phyloP scores from a whole-genome alignment of 2,113 vertebrate species.

The Notothenia rossii region DNA sequence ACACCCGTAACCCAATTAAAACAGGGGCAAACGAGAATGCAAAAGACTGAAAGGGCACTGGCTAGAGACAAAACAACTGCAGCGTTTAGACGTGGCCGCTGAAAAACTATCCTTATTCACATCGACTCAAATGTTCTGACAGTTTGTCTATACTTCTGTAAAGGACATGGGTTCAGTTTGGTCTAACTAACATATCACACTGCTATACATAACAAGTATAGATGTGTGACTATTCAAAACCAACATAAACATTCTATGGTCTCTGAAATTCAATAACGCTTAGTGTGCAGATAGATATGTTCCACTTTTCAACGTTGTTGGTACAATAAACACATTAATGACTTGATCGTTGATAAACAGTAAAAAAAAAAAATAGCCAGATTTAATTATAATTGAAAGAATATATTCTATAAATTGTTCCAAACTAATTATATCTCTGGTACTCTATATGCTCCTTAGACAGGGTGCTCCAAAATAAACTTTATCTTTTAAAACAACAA shows the following conservation, averaged over 20 bases:
- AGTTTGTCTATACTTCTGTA: neutral
- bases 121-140: neutral
- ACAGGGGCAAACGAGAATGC: slow-evolving; percentile 37
- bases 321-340: slow-evolving; percentile 13
- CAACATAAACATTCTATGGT: neutral
- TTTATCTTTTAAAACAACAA: slow-evolving; percentile 61
- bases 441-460: slow-evolving; percentile 37
- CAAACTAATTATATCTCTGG: slow-evolving; percentile 72
- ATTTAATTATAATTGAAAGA: slow-evolving; percentile 63
- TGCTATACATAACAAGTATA: neutral
- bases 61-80: neutral
- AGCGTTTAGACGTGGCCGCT: slow-evolving; percentile 11
- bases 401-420: slow-evolving; percentile 40
- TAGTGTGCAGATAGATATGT: neutral
- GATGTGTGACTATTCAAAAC: neutral
- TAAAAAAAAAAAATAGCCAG: slow-evolving; percentile 17
- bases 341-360: slow-evolving; percentile 46
- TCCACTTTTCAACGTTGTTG: slow-evolving; percentile 17
- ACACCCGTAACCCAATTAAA: slow-evolving; percentile 69
- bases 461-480: slow-evolving; percentile 30
- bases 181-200: too few relatives aligned
- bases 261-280: neutral
- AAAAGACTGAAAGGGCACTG: slow-evolving; percentile 19
- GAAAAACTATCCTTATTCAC: neutral
- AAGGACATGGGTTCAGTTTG: too few relatives aligned